A percentile compares a stretch with the other conserved stretches of the same genome.
Evolutionary conservation across 2,113 vertebrate species (phyloP).

Genomic region (Addax nasomaculatus): DNA sequence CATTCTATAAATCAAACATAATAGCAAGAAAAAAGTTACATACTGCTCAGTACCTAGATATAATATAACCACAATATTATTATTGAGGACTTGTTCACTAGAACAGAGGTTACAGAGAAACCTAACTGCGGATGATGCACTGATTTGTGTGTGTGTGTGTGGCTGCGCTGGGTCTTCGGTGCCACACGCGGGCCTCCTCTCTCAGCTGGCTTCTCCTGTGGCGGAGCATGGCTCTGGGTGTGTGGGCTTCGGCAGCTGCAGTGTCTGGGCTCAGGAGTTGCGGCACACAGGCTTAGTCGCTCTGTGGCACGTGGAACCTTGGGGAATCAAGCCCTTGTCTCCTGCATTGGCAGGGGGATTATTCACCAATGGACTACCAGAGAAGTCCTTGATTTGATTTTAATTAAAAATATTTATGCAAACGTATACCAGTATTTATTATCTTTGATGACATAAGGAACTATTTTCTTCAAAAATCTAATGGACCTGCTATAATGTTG

Average conservation of each 20-base stretch:
- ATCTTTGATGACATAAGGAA: background rate
- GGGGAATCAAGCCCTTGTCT: background rate
- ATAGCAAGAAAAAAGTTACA: background rate
- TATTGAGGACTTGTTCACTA: background rate
- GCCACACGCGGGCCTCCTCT: accelerated
- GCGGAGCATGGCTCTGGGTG: accelerated
- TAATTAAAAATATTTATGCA: background rate
- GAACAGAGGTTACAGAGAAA: background rate
- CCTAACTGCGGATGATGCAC: background rate
- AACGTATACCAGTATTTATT: background rate
- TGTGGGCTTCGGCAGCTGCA: background rate
- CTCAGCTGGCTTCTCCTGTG: background rate
- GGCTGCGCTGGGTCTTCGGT: background rate
- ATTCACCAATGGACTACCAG: background rate
- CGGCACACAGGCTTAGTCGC: background rate
- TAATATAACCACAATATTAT: background rate
- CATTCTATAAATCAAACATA: slow-evolving; percentile 81
- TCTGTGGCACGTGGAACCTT: background rate
- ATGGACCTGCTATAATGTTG: background rate
- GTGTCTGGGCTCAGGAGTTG: background rate
- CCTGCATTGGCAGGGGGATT: background rate
- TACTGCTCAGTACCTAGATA: background rate
- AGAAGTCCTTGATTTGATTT: background rate
- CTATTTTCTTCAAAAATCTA: background rate
- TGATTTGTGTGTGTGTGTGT: background rate